A percentile compares a stretch with the other conserved stretches of the same genome.
phyloP scores from a whole-genome alignment of 2,113 vertebrate species.

The Emydocephalus ijimae region DNA sequence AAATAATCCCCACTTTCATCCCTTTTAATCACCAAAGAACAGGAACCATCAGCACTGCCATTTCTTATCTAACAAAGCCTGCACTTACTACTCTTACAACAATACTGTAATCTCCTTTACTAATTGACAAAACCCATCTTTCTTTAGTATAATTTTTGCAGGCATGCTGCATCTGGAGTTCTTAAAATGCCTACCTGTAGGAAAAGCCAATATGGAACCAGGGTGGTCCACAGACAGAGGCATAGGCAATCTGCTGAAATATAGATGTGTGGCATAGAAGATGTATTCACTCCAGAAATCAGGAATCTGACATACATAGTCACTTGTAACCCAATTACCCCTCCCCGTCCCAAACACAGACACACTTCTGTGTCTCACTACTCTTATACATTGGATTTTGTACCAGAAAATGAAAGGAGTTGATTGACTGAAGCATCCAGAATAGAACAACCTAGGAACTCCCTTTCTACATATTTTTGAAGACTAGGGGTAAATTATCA shows the following conservation, averaged over 20 bases:
- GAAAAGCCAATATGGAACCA: neutral
- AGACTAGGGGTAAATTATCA: neutral
- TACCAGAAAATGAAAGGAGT: neutral
- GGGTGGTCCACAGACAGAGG: neutral
- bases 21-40: conserved; percentile 62
- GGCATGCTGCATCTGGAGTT: neutral
- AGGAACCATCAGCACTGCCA: conserved; percentile 55
- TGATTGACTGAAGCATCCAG: neutral
- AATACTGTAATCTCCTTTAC: conserved; percentile 51
- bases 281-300: neutral
- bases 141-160: conserved; percentile 22
- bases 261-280: neutral
- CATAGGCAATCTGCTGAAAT: neutral
- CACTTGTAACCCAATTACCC: neutral
- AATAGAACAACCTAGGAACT: neutral
- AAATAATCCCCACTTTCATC: conserved; percentile 29
- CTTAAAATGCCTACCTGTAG: conserved; percentile 17
- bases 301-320: neutral
- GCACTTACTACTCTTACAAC: conserved; percentile 52
- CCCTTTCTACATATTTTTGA: neutral
- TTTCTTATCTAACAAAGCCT: conserved; percentile 63
- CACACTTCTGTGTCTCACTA: neutral
- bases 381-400: neutral
- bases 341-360: neutral
- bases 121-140: conserved; percentile 55